Percentiles rank a stretch among this genome's conserved stretches.
Conservation (phyloP, 2,888 invertebrate species). For the Carcina quercana region DNA sequence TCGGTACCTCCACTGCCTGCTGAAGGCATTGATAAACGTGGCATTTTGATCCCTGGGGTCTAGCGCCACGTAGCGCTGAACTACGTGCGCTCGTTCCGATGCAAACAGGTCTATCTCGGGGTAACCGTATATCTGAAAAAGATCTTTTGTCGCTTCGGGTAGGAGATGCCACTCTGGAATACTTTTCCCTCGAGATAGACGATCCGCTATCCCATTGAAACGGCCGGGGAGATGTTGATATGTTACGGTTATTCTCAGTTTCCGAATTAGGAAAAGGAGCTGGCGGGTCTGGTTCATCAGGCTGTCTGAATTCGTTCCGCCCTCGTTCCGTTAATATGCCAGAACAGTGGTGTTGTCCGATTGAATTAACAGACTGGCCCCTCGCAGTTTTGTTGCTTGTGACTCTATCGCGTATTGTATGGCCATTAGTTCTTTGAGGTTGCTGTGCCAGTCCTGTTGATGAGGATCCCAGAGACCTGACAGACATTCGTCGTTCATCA, state of each 20-base stretch:
- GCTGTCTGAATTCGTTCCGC: conserved; percentile 16
- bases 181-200: conserved; percentile 11
- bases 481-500: background rate
- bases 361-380: background rate
- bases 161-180: conserved; percentile 15
- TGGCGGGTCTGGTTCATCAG: conserved; percentile 14
- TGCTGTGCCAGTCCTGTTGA: background rate
- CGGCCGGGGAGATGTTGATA: conserved; percentile 19
- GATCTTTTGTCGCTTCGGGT: conserved; percentile 11
- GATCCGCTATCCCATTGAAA: conserved; percentile 18
- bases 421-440: conserved; percentile 6
- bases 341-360: conserved; percentile 13
- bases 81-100: conserved; percentile 12
- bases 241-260: conserved; percentile 9
- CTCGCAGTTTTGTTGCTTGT: background rate
- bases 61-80: conserved; percentile 13
- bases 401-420: background rate
- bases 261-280: conserved; percentile 11
- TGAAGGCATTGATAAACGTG: conserved; percentile 17
- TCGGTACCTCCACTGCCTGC: conserved; percentile 11
- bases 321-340: conserved; percentile 20
- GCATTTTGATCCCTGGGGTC: conserved; percentile 15
- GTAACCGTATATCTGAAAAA: no score
- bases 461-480: background rate
- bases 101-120: conserved; percentile 18